Conservation (phyloP, 1,140 invertebrate species). For the Anoplophora glabripennis region DNA sequence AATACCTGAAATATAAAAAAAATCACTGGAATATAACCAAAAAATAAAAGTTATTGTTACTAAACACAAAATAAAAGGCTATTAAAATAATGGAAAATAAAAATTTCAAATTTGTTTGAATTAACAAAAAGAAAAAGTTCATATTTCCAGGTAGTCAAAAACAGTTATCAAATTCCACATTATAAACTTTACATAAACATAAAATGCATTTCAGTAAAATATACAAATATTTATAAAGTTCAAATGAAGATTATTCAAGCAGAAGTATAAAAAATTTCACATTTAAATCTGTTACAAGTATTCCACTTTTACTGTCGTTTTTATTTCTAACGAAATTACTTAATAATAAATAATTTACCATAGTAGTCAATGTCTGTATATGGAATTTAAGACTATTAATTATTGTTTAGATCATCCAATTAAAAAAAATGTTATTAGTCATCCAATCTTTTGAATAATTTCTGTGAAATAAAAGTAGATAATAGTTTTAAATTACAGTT, state of each 20-base stretch:
- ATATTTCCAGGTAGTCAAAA: too few relatives aligned
- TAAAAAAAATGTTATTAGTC: slow-evolving; percentile 3
- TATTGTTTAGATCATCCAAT: slow-evolving; percentile 13
- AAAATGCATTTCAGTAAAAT: too few relatives aligned
- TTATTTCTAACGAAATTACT: too few relatives aligned
- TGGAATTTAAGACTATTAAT: background rate
- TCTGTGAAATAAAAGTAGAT: background rate
- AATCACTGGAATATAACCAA: background rate
- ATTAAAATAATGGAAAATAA: background rate
- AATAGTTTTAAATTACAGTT: background rate
- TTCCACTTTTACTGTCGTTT: too few relatives aligned
- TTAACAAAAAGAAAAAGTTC: too few relatives aligned
- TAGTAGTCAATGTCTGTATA: background rate
- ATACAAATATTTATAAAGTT: too few relatives aligned
- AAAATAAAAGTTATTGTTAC: background rate
- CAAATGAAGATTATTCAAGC: too few relatives aligned
- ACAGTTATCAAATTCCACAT: too few relatives aligned
- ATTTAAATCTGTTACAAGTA: too few relatives aligned
- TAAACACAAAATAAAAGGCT: background rate
- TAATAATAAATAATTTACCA: background rate
- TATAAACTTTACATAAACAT: too few relatives aligned
- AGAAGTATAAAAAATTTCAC: too few relatives aligned
- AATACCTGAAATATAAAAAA: slow-evolving; percentile 73
- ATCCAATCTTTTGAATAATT: slow-evolving; percentile 11
- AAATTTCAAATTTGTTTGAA: background rate